Conservation (phyloP, 2,113 vertebrate species). For the Callionymus lyra region DNA sequence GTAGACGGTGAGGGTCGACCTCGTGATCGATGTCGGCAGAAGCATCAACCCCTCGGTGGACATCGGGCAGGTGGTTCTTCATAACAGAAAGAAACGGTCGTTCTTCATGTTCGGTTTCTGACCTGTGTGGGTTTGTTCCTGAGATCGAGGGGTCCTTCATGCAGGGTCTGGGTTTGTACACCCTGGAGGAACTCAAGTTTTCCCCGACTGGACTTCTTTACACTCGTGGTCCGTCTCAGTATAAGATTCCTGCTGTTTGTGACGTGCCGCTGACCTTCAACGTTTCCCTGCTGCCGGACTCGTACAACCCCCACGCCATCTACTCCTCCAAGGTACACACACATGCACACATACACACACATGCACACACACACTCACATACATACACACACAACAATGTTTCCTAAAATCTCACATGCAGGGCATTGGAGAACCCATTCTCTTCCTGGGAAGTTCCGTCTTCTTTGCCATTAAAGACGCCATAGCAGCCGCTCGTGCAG, state of each 20-base stretch:
- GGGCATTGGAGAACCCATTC: conserved; percentile 70
- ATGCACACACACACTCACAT: conserved; percentile 25
- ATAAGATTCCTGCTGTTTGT: conserved; percentile 77
- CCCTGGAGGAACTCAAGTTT: conserved; percentile 77
- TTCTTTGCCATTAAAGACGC: conserved; percentile 79
- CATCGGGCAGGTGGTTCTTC: conserved; percentile 74
- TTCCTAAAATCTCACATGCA: conserved; percentile 15
- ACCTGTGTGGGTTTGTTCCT: not conserved
- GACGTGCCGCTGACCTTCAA: conserved; percentile 75
- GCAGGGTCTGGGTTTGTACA: conserved; percentile 78
- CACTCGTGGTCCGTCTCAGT: conserved; percentile 74
- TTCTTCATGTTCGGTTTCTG: not conserved
- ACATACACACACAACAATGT: not conserved
- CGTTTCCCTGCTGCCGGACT: conserved; percentile 67
- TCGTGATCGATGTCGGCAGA: conserved; percentile 71
- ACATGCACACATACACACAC: not conserved
- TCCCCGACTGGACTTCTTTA: conserved; percentile 70
- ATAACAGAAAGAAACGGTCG: not conserved
- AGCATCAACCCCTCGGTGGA: conserved; percentile 84
- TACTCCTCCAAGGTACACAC: conserved; percentile 79
- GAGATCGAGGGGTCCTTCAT: conserved; percentile 80
- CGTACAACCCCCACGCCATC: conserved; percentile 73
- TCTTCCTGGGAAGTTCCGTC: conserved; percentile 74
- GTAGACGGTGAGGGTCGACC: conserved; percentile 77
- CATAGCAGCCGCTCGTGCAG: conserved; percentile 48